A percentile compares a stretch with the other conserved stretches of the same genome.
Conservation (phyloP, 2,797 vertebrate genomes). For the Danio aesculapii region DNA sequence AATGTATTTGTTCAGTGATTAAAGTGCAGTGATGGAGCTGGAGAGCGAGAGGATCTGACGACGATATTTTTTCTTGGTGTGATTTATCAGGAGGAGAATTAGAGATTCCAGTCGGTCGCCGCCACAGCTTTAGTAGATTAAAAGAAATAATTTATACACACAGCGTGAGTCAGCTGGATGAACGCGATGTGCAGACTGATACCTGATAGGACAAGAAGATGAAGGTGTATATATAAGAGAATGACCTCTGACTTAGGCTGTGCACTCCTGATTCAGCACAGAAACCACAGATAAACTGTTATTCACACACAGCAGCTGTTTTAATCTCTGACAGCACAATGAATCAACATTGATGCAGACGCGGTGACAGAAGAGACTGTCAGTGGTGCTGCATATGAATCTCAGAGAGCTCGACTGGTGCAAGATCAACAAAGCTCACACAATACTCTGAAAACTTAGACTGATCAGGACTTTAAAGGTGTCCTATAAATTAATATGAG, state of each 20-base stretch:
- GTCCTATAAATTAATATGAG: no score
- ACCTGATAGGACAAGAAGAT: conserved; percentile 33
- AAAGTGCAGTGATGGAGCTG: no score
- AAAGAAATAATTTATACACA: conserved; percentile 58
- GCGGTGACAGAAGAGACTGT: neutral
- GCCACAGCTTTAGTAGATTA: conserved; percentile 61
- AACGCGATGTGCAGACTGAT: conserved; percentile 30
- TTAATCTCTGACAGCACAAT: neutral
- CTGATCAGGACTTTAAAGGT: no score
- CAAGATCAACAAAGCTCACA: no score
- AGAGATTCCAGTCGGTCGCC: conserved; percentile 60
- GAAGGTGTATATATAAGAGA: no score
- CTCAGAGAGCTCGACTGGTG: neutral
- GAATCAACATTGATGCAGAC: conserved; percentile 10
- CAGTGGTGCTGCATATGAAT: neutral
- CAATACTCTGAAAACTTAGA: no score
- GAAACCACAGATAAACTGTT: no score
- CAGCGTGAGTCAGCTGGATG: conserved; percentile 47
- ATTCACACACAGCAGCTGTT: neutral
- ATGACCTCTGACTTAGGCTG: conserved; percentile 10
- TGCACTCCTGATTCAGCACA: neutral
- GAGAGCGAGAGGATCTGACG: no score
- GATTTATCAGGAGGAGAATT: conserved; percentile 57
- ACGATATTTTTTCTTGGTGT: neutral
- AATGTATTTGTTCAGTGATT: no score